These are phyloP conservation scores for Sebastes vulpes DNA, from an alignment of 2,797 vertebrate genomes.

Conservation along the genomic window DNA sequence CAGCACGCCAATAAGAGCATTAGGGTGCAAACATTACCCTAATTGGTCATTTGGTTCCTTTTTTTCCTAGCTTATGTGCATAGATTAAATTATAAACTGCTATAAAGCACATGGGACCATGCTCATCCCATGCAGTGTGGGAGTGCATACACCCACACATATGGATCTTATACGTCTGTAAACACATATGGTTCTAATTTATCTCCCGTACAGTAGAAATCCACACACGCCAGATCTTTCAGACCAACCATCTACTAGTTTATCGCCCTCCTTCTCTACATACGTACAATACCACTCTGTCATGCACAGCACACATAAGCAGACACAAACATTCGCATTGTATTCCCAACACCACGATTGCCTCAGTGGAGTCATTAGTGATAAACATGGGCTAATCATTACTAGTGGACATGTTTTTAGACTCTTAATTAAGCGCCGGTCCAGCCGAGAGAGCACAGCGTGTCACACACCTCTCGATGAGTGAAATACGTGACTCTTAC, in stretches of 20 bases:
- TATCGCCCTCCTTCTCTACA: neutral
- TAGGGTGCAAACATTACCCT: slow-evolving; percentile 37
- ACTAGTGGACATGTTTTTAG: slow-evolving; percentile 74
- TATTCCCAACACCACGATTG: neutral
- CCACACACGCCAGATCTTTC: neutral
- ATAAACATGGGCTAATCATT: slow-evolving; percentile 68
- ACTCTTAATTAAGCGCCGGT: slow-evolving; percentile 66
- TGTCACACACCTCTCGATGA: slow-evolving; percentile 46
- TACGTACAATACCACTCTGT: neutral
- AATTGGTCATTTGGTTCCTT: slow-evolving; percentile 46
- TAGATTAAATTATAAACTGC: slow-evolving; percentile 41
- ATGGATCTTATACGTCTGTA: neutral
- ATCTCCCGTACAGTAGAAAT: neutral
- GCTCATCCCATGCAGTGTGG: slow-evolving; percentile 2
- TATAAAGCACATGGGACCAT: slow-evolving; percentile 7
- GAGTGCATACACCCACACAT: neutral
- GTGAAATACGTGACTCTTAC: neutral
- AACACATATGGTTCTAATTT: slow-evolving; percentile 2
- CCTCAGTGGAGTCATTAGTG: slow-evolving; percentile 39
- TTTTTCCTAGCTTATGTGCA: slow-evolving; percentile 25
- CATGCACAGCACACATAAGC: neutral
- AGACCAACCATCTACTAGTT: neutral
- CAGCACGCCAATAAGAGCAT: slow-evolving; percentile 29
- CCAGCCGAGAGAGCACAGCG: slow-evolving; percentile 62
- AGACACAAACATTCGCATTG: neutral